Percentiles rank a stretch among this genome's conserved stretches.
These are phyloP conservation scores for Amaurobius ferox DNA, from an alignment of 2,888 invertebrate genomes.

Conservation along the genomic window DNA sequence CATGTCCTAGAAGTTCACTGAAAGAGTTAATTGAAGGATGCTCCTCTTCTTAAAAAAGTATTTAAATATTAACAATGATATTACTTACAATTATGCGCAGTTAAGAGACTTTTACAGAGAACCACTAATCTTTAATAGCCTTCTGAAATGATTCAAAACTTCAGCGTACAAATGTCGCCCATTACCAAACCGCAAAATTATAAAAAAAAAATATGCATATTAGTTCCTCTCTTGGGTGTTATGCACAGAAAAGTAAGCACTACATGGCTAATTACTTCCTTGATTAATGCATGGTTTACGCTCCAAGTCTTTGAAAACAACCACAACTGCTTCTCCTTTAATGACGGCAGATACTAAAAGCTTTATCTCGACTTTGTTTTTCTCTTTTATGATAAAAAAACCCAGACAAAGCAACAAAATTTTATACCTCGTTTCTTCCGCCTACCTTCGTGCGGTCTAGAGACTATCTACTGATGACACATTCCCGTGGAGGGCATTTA, in stretches of 20 bases:
- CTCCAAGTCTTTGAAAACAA: constrained; percentile 7
- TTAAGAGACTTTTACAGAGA: too few species aligned
- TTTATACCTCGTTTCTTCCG: constrained; percentile 8
- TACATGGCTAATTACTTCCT: constrained; percentile 4
- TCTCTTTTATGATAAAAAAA: constrained; percentile 7
- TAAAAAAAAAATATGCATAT: neutral
- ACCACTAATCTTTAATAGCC: too few species aligned
- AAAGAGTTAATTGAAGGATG: too few species aligned
- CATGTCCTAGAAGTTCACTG: too few species aligned
- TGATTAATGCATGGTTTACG: constrained; percentile 29
- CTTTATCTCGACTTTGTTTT: constrained; percentile 25
- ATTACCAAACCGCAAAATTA: too few species aligned
- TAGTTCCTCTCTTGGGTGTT: neutral
- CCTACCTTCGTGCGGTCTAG: neutral
- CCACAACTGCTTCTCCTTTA: neutral
- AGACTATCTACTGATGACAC: constrained; percentile 47
- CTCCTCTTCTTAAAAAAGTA: too few species aligned
- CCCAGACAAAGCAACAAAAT: neutral
- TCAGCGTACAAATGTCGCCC: too few species aligned
- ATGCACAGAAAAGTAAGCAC: neutral
- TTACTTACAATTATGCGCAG: too few species aligned
- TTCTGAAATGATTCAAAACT: too few species aligned
- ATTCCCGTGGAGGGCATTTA: constrained; percentile 31
- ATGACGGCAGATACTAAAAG: constrained; percentile 15
- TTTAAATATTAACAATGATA: too few species aligned